A percentile compares a stretch with the other conserved stretches of the same genome.
Conservation (phyloP, 2,888 invertebrate species). For the Rhingia rostrata region DNA sequence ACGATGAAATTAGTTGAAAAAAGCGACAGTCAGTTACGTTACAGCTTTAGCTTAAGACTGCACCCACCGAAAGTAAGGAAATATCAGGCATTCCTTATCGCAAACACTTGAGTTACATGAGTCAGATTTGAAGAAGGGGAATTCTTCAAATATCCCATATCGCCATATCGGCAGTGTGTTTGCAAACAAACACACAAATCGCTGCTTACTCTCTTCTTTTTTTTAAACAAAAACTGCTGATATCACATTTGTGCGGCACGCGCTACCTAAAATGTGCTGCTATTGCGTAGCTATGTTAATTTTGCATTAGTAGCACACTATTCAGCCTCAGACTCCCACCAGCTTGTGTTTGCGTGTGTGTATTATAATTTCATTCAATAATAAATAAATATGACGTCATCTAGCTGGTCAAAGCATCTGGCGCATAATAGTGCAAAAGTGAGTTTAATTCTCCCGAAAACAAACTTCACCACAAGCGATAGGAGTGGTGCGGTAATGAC, state of each 20-base stretch:
- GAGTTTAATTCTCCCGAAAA: conserved; percentile 8
- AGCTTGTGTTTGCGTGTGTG: background rate
- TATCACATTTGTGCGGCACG: conserved; percentile 12
- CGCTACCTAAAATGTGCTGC: conserved; percentile 32
- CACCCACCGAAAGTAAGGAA: conserved; percentile 19
- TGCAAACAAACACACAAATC: conserved; percentile 6
- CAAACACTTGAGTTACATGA: conserved; percentile 45
- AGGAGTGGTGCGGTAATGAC: conserved; percentile 44
- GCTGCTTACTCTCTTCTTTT: conserved; percentile 16
- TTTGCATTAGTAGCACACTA: conserved; percentile 12
- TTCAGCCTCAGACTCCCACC: conserved; percentile 8
- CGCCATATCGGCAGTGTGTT: background rate
- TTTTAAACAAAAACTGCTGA: conserved; percentile 29
- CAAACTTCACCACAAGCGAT: conserved; percentile 4
- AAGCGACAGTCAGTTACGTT: conserved; percentile 34
- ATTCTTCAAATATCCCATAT: conserved; percentile 17
- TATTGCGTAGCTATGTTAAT: conserved; percentile 21
- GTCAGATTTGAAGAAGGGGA: conserved; percentile 34
- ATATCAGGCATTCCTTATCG: conserved; percentile 56
- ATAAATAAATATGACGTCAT: conserved; percentile 68
- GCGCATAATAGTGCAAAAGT: conserved; percentile 31
- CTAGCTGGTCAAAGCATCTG: conserved; percentile 57
- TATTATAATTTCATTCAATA: conserved; percentile 28
- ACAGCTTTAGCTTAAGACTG: conserved; percentile 42
- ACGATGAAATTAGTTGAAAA: conserved; percentile 22